Base-by-base conservation (phyloP, 2,888 invertebrate genomes). In the Adelognathus sp. region DNA sequence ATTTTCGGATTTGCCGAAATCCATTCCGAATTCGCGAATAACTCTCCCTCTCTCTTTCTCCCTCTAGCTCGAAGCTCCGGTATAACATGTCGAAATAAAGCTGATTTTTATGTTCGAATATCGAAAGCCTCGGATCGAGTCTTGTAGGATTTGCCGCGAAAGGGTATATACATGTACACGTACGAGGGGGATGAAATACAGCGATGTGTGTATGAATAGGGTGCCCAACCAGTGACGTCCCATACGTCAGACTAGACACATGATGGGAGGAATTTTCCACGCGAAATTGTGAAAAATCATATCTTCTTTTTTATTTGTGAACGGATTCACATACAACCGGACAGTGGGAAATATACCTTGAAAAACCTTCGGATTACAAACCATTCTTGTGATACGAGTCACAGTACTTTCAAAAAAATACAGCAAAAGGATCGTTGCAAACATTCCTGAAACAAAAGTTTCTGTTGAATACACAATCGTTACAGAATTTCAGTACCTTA, bases 101-200 rank as follows among this genome's bases (percentile, higher is more conserved):
- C 88, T 88, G 89, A 88, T 88, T 88, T 88, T 88, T 89, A 88
- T 88, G 87, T 88, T 87, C 86, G 86, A 85, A 87, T 86, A 88
- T 88, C 85, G 87, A 85, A 81, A 84, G 84, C 81, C 83, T 84
- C 78, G 86, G 84, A 84, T 84, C 33, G 85, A 86, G 85, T 84
- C 83, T 82, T 83, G 85, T 84, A 84, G 86, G 86, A 86, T 86
- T 85, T 87, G 85, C 72, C 79, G 83, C 78, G 81, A 81, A 82
- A 83, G 74, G 83, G 77, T 69, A 29, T 63, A 73, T 36, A 52
- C 27, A 31, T 21, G 29, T n/a, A n/a, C n/a, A n/a, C n/a, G 36
- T 11, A 44, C 33, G 54, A 66, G 77, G 56, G 71, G 71, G 67
- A 63, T 18, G 60, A 36, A 64, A 64, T 69, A 33, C 31, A 69